Evolutionary conservation across 1,140 invertebrate genomes (phyloP).

Genomic region (Dreissena rostriformis): DNA sequence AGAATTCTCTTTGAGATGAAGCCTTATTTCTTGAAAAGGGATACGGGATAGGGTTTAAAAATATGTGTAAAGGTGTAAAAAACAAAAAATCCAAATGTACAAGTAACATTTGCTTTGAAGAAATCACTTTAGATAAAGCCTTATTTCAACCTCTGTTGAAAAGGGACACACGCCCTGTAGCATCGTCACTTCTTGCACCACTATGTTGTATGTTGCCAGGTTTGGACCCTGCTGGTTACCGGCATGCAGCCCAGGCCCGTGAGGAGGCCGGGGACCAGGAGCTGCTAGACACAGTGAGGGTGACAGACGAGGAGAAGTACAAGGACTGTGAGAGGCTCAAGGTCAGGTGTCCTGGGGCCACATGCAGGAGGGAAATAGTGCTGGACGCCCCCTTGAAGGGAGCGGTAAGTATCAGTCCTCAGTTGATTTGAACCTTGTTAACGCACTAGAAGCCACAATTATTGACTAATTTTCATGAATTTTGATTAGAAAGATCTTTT

Average conservation of each 20-base stretch:
- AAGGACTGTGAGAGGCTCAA: slow-evolving; percentile 86
- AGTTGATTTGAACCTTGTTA: background rate
- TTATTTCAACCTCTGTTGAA: too few species aligned
- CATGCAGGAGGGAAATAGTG: slow-evolving; percentile 81
- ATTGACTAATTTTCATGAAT: too few species aligned
- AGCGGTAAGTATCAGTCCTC: slow-evolving; percentile 63
- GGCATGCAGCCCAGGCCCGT: slow-evolving; percentile 76
- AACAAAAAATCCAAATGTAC: too few species aligned
- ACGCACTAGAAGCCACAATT: background rate
- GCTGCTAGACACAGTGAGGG: slow-evolving; percentile 81
- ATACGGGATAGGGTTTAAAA: too few species aligned
- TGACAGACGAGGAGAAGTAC: slow-evolving; percentile 88
- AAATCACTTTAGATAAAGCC: too few species aligned
- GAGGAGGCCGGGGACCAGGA: slow-evolving; percentile 83
- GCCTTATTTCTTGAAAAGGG: too few species aligned
- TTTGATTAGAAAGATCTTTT: too few species aligned
- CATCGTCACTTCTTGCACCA: too few species aligned
- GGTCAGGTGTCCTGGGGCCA: slow-evolving; percentile 79
- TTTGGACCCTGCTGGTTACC: slow-evolving; percentile 83
- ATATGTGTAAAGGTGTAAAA: too few species aligned
- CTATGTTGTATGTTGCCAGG: slow-evolving; percentile 68
- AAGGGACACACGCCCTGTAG: too few species aligned
- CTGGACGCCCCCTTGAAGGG: slow-evolving; percentile 79
- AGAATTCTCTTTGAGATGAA: too few species aligned
- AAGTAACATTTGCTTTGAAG: too few species aligned